Conservation (phyloP, 1,140 invertebrate genomes). For the Scaptodrosophila lebanonensis region DNA sequence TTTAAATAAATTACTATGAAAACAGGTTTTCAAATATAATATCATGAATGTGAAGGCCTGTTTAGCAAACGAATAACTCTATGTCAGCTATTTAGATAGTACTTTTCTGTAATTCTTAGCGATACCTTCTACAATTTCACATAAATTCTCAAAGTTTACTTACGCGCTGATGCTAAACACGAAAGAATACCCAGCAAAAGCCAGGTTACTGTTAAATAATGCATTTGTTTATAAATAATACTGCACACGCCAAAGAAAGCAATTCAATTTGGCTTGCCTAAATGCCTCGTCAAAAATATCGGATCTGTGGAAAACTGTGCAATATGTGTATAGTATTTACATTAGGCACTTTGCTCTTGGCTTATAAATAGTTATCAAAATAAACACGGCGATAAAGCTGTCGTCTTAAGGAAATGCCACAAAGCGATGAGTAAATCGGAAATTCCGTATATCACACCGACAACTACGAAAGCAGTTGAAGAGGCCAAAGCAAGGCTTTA, state of each 20-base stretch:
- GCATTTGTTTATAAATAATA: conserved; percentile 35
- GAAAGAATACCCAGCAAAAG: conserved; percentile 25
- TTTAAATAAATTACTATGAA: neutral
- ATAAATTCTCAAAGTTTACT: too few species aligned
- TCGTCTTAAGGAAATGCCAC: conserved; percentile 1
- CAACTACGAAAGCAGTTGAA: conserved; percentile 3
- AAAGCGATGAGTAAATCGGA: conserved; percentile 33
- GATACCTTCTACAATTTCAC: too few species aligned
- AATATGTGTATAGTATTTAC: neutral
- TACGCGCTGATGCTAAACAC: conserved; percentile 23
- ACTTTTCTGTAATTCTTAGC: too few species aligned
- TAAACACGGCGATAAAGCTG: conserved; percentile 31
- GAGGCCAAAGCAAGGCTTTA: conserved; percentile 39
- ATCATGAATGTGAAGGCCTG: conserved; percentile 33
- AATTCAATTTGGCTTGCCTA: too few species aligned
- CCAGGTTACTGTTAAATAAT: conserved; percentile 15
- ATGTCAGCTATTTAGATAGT: too few species aligned
- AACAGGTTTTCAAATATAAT: conserved; percentile 33
- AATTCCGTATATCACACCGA: conserved; percentile 20
- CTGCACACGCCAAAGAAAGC: too few species aligned
- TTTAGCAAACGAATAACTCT: conserved; percentile 15
- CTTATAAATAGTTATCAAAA: conserved; percentile 31
- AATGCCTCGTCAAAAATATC: too few species aligned
- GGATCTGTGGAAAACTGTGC: too few species aligned
- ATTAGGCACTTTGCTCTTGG: too few species aligned